Base-by-base conservation (phyloP, 2,113 vertebrate species). In the Paramisgurnus dabryanus region DNA sequence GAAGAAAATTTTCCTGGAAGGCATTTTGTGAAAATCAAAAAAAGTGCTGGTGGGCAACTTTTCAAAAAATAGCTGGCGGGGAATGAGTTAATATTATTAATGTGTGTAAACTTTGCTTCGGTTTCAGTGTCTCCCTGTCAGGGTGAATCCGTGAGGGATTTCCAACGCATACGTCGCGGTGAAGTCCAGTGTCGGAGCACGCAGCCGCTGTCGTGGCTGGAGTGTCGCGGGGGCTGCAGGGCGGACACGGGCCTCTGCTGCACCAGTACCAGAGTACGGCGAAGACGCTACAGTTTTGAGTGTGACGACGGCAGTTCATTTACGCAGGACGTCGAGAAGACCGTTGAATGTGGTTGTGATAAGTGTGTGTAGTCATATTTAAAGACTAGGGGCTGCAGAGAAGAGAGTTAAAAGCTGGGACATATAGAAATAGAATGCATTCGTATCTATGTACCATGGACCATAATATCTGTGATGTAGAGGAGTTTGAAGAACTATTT, bases 291-390 rank as follows among this genome's bases (percentile, higher is more conserved):
- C 40, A 93, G 95, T 81, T 99, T 99, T 0, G 94, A 98, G 88
- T 99, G 98, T 93, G 98, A 96, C 80, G 97, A 99, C 0, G 98
- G 98, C 0, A 96, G 94, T 0, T 96, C 96, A 67, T 99, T 99
- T 55, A 95, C 93, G 10, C 96, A 98, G 89, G 95, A 98, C 85
- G 96, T 99, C 91, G 97, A 98, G 91, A 98, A 97, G 91, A 95
- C 95, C 91, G 94, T 94, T 91, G 96, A 97, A 90, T 99, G 98
- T 0, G 95, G 97, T 90, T 99, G 97, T 76, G 88, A 92, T 86
- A 92, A 90, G 85, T 99, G 97, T 89, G 93, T 94, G 72, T 99
- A 97, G 94, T 57, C 50, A 10, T 17, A 18, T 3, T 40, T 4
- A 55, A 53, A 55, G 50, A 71, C 41, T 4, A 58, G 6, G 18